Evolutionary conservation across 2,888 invertebrate species (phyloP).

Genomic region (Drosophila bunnanda): DNA sequence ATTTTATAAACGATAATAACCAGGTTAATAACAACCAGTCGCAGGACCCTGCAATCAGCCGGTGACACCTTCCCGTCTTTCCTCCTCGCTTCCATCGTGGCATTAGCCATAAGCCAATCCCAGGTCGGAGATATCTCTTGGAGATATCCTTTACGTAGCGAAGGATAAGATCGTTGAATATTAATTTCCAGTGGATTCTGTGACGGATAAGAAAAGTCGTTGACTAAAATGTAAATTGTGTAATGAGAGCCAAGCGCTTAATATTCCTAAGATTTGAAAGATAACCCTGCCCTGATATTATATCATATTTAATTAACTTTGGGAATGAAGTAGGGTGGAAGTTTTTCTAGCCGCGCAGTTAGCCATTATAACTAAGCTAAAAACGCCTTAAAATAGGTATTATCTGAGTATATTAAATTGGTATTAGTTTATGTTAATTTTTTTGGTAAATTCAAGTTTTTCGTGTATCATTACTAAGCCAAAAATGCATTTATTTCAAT

Average conservation of each 20-base stretch:
- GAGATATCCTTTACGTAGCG: not conserved
- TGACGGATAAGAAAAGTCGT: not conserved
- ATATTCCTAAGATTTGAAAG: not conserved
- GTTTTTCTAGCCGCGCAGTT: no score
- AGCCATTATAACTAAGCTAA: no score
- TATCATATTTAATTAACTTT: not conserved
- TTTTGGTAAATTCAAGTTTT: no score
- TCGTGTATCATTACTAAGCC: no score
- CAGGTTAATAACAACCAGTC: slow-evolving; percentile 16
- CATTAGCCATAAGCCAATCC: not conserved
- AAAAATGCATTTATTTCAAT: no score
- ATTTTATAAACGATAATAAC: slow-evolving; percentile 36
- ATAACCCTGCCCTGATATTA: not conserved
- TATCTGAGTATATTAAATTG: no score
- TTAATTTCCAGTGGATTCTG: slow-evolving; percentile 7
- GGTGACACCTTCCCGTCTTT: slow-evolving; percentile 9
- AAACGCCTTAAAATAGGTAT: no score
- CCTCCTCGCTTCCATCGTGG: no score
- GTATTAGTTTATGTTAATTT: no score
- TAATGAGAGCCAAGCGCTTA: not conserved
- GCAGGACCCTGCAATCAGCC: slow-evolving; percentile 4
- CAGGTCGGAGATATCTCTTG: slow-evolving; percentile 4
- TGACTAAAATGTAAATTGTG: not conserved
- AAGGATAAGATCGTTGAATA: slow-evolving; percentile 1
- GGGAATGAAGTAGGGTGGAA: not conserved